Evolutionary conservation across 2,888 invertebrate species (phyloP), one percentile per base, ranked within the genome.

Genomic region (Ecdyonurus torrentis): DNA sequence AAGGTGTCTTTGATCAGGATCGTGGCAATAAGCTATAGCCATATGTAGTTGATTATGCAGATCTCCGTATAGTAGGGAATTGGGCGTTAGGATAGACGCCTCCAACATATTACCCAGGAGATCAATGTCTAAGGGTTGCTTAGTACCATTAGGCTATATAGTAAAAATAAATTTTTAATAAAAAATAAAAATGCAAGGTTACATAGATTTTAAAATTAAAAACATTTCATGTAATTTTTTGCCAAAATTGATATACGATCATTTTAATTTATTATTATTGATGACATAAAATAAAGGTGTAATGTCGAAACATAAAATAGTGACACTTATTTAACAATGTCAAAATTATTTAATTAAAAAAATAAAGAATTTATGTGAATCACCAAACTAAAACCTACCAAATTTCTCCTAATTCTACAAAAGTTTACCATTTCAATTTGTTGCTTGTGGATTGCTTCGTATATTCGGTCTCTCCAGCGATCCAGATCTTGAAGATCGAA

Each of bases 21-120:
- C 91, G 70, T 91, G 91, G 2, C 83, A 76, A 71, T 83, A 86
- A 0, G 88, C 83, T 65, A 91, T 81, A 70, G 88, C 80, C 2
- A 88, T 82, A 70, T 91, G 91, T 0, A 89, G 90, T 76, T 86
- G 80, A 74, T 91, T 91, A 75, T 92, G 91, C 52, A 90, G 70
- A 73, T 89, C 86, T 0, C 91, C 91, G 71, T 89, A 90, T 70
- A 85, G 78, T 50, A 76, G 75, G 1, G 80, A 76, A 75, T 90
- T 89, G 2, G 82, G 81, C 59, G 87, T 85, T 58, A 89, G 71
- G 66, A 82, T 80, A 25, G 84, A 83, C 0, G 89, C 79, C 74
- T 91, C 91, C 71, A 91, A 77, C 68, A 91, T 80, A 72, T 91
- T 87, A 10, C 91, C 91, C 22, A 92, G 77, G 7, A 83, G 75